Evolutionary conservation across 2,888 invertebrate genomes (phyloP).

Genomic region (Heterodera filipjevi): DNA sequence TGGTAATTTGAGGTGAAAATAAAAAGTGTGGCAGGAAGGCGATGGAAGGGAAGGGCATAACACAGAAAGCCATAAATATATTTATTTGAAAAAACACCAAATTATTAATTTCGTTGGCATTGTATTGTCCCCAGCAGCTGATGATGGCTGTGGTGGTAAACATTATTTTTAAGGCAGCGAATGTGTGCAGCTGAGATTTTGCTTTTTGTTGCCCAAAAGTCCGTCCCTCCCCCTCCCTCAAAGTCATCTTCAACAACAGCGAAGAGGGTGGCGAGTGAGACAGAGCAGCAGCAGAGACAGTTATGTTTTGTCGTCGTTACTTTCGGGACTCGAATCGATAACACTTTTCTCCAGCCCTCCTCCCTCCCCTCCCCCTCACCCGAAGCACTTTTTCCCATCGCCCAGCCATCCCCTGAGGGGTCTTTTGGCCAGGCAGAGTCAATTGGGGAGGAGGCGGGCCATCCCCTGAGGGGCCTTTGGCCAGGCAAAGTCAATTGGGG

Average conservation of each 20-base stretch:
- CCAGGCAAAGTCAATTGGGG: neutral
- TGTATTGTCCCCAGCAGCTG: too few species aligned
- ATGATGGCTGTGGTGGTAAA: too few species aligned
- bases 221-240: neutral
- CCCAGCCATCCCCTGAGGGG: slow-evolving; percentile 1
- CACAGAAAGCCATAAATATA: too few species aligned
- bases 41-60: too few species aligned
- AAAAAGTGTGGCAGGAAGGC: too few species aligned
- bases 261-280: too few species aligned
- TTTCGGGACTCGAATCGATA: slow-evolving; percentile 1
- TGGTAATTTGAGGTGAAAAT: too few species aligned
- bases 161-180: neutral
- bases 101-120: too few species aligned
- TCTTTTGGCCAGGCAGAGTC: neutral
- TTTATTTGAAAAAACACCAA: too few species aligned
- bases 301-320: neutral
- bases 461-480: neutral
- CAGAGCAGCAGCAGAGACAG: neutral
- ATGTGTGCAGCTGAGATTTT: neutral
- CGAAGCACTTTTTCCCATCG: neutral
- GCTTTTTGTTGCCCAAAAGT: neutral
- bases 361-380: neutral
- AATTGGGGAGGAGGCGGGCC: slow-evolving; percentile 1
- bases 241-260: neutral
- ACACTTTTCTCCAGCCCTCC: neutral